Base-by-base conservation (phyloP, 2,797 vertebrate genomes). In the Esox lucius region DNA sequence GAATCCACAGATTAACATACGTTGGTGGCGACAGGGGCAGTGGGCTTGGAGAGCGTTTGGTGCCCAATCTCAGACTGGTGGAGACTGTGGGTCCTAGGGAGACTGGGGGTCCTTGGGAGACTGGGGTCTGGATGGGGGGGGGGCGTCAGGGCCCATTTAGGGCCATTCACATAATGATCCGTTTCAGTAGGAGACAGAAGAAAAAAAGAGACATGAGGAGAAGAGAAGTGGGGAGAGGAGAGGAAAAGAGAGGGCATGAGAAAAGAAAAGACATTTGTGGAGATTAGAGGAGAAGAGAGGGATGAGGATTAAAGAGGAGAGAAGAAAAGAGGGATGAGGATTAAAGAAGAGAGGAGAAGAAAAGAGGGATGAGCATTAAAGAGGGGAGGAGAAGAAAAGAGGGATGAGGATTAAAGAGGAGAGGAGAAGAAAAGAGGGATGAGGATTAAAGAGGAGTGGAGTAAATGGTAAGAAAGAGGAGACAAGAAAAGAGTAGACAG, bases 1-100 rank as follows among this genome's bases (percentile, higher is more conserved):
- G 88, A 91, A 87, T 89, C 84, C 77, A 77, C 81, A 77, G 84
- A 81, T 86, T 79, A 84, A 73, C 56, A 71, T 64, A 26, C 75
- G 67, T 7, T 2, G 3, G 17, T 71, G 69, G 49, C 72, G 67
- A 71, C 56, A 69, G 13, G n/a, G 39, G 22, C 19, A 19, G 67
- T 0, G 3, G 4, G 1, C 0, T 24, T n/a, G 19, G 17, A 42
- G 15, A 24, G 12, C 0, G 8, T 24, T 24, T 42, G 22, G 65
- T 56, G 19, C 17, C 65, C 9, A 8, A 11, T n/a, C 16, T 17
- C 22, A 48, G n/a, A 68, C 64, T 48, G 2, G 35, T 46, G 33
- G 35, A 68, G 35, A 68, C 35, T 24, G 39, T 46, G 35, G 39
- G 65, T 64, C 61, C 61, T 31, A 65, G 28, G 31, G 65, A 17